Percentiles rank a stretch among this genome's conserved stretches.
Evolutionary conservation across 53 echinoderm and acorn worm species (phyloP).

Genomic region (Actinopyga echinites): DNA sequence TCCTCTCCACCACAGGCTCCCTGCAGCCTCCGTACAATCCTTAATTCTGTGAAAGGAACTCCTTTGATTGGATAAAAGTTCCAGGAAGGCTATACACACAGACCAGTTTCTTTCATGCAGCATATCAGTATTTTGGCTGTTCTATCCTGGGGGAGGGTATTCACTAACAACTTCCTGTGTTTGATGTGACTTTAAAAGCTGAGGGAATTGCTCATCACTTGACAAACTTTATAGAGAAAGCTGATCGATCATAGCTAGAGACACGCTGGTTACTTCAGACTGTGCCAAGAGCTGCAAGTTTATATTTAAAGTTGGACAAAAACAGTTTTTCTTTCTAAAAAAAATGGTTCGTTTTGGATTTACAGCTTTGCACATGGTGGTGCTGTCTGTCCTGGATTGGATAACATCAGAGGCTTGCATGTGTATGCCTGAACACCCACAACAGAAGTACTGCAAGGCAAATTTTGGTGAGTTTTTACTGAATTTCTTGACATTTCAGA

Average conservation of each 20-base stretch:
- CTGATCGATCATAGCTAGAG: no score
- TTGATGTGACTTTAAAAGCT: conserved; percentile 6
- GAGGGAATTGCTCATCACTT: background rate
- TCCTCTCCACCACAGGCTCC: conserved; percentile 4
- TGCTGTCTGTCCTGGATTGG: background rate
- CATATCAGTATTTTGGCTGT: background rate
- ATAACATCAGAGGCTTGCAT: conserved; percentile 4
- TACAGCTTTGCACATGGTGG: background rate
- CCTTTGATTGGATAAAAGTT: conserved; percentile 30
- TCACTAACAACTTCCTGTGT: conserved; percentile 22
- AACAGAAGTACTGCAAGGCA: conserved; percentile 35
- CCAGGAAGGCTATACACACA: conserved; percentile 2
- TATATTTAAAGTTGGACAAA: no score
- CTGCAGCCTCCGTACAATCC: background rate
- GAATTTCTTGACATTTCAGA: no score
- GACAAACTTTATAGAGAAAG: conserved; percentile 9
- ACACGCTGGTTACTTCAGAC: no score
- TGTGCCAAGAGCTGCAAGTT: no score
- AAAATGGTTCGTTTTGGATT: background rate
- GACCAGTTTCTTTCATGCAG: no score
- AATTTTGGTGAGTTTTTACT: conserved; percentile 33
- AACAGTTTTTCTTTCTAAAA: no score
- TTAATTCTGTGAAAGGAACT: conserved; percentile 39
- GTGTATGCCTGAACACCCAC: conserved; percentile 37
- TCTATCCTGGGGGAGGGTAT: conserved; percentile 14